phyloP scores from a whole-genome alignment of 2,113 vertebrate genomes.

The Willisornis vidua region DNA sequence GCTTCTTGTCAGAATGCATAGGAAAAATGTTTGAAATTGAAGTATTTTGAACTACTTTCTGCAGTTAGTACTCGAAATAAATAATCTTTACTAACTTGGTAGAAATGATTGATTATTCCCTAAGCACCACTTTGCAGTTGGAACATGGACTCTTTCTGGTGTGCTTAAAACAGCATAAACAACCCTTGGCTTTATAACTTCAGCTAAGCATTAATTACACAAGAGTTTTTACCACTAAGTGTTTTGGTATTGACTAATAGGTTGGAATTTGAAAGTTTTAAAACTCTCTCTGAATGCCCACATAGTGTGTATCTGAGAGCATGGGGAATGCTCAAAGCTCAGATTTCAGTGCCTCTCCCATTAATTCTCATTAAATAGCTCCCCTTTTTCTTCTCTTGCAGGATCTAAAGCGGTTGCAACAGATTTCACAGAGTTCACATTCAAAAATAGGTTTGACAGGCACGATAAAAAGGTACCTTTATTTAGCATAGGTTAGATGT shows the following conservation, averaged over 20 bases:
- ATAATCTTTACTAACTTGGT: slow-evolving; percentile 29
- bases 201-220: slow-evolving; percentile 42
- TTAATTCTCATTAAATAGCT: slow-evolving; percentile 22
- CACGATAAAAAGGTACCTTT: not conserved
- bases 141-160: not conserved
- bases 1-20: not conserved
- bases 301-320: not conserved
- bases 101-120: slow-evolving; percentile 33
- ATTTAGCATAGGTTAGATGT: not conserved
- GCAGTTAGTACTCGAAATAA: not conserved
- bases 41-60: not conserved
- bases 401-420: not conserved
- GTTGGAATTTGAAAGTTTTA: slow-evolving; percentile 7
- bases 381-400: not conserved
- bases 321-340: not conserved
- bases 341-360: not conserved
- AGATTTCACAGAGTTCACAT: not conserved
- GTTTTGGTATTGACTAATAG: slow-evolving; percentile 18
- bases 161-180: slow-evolving; percentile 14
- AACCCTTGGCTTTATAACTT: not conserved
- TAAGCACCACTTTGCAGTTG: not conserved
- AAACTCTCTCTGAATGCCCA: not conserved
- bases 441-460: not conserved
- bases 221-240: not conserved
- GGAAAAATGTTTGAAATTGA: not conserved